Conservation (phyloP, 1,140 invertebrate genomes). For the Drosophila hydei region DNA sequence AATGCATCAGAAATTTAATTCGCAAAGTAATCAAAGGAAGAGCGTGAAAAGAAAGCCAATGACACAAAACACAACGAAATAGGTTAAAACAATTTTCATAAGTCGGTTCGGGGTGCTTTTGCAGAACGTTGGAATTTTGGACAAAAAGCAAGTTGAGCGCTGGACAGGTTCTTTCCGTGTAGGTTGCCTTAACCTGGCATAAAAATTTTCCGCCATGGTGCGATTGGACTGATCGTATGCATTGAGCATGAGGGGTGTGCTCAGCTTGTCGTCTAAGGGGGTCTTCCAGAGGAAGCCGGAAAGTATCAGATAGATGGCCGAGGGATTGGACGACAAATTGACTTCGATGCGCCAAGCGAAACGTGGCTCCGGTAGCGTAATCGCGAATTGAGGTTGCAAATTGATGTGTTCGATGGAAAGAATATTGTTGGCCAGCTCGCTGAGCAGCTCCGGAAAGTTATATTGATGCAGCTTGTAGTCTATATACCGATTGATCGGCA, state of each 20-base stretch:
- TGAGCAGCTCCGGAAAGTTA: too few species aligned
- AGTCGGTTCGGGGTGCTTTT: neutral
- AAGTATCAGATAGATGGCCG: neutral
- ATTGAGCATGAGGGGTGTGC: too few species aligned
- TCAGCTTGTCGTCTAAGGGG: too few species aligned
- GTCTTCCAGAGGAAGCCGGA: too few species aligned
- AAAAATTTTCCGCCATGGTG: neutral
- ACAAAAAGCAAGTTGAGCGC: neutral
- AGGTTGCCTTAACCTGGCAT: too few species aligned
- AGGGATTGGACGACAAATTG: neutral
- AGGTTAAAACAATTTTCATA: neutral
- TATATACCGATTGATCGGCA: neutral
- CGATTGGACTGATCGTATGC: too few species aligned
- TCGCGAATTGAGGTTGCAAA: neutral
- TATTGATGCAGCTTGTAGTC: neutral
- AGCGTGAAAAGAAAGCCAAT: conserved; percentile 1
- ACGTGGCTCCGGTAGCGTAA: neutral
- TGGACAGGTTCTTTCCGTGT: too few species aligned
- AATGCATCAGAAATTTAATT: too few species aligned
- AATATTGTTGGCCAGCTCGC: neutral
- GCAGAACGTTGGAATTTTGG: neutral
- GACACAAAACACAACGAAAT: conserved; percentile 22
- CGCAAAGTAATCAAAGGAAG: too few species aligned
- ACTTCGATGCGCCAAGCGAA: neutral
- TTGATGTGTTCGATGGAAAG: neutral